A percentile compares a stretch with the other conserved stretches of the same genome.
These are phyloP conservation scores for Oreotragus oreotragus DNA, from an alignment of 2,113 vertebrate genomes.

Conservation along the genomic window DNA sequence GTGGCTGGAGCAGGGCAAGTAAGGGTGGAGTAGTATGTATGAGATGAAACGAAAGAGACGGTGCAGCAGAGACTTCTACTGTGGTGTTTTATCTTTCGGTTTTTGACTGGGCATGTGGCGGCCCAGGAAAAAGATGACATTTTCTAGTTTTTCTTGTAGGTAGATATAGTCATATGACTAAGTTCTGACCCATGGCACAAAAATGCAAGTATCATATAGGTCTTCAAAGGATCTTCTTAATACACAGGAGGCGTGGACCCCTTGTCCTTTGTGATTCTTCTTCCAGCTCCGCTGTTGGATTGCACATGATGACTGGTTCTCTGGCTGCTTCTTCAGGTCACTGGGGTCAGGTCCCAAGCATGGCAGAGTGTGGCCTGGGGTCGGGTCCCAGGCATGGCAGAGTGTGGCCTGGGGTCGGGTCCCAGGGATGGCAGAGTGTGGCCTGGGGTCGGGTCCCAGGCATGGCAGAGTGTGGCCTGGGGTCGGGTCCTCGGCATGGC, in stretches of 20 bases:
- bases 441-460: background rate
- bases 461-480: background rate
- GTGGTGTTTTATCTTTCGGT: fast-evolving
- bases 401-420: background rate
- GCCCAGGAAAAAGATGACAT: background rate
- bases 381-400: background rate
- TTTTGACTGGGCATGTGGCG: background rate
- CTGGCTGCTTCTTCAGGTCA: background rate
- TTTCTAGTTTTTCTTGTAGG: background rate
- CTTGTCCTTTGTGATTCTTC: background rate
- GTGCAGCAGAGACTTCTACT: background rate
- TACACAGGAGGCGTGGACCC: background rate
- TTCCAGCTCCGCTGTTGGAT: background rate
- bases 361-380: background rate
- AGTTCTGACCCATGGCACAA: background rate
- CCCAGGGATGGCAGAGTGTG: background rate
- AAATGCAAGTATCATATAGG: background rate
- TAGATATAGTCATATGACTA: background rate
- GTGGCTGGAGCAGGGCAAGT: background rate
- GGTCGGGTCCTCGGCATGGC: background rate
- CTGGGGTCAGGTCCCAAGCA: background rate
- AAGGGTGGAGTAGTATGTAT: background rate
- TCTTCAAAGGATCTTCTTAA: background rate
- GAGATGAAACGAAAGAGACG: background rate
- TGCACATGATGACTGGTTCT: background rate